A percentile compares a stretch with the other conserved stretches of the same genome.
Conservation (phyloP, 2,113 vertebrate species). For the Mormyrus iriodes region DNA sequence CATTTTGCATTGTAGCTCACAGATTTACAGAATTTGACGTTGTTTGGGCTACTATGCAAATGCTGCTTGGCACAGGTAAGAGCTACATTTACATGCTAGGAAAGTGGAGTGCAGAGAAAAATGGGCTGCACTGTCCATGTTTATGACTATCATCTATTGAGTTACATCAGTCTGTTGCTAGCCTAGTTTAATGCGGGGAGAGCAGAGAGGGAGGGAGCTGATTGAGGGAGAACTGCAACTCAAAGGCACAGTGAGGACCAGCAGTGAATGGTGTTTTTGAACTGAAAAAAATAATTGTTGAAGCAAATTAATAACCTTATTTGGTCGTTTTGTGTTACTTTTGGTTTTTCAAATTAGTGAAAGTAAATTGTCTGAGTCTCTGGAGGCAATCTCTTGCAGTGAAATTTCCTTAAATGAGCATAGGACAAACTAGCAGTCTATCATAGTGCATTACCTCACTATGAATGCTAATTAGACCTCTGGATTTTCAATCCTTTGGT, state of each 20-base stretch:
- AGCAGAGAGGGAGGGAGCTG: background rate
- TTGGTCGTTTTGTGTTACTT: background rate
- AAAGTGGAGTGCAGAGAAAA: background rate
- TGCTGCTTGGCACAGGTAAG: background rate
- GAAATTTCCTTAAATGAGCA: background rate
- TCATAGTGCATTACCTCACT: background rate
- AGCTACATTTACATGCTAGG: background rate
- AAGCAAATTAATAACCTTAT: background rate
- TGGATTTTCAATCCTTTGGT: background rate
- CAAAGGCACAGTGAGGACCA: background rate
- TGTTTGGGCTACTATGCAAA: conserved; percentile 3
- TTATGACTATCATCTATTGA: background rate
- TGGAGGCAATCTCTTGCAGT: background rate
- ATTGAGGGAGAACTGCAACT: background rate
- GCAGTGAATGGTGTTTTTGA: background rate
- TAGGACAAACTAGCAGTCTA: background rate
- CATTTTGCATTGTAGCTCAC: background rate
- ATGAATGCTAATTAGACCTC: background rate
- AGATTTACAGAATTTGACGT: background rate
- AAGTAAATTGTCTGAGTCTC: background rate
- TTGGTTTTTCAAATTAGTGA: background rate
- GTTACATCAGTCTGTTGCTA: background rate
- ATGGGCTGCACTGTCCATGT: background rate
- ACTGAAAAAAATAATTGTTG: background rate
- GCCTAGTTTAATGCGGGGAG: background rate